Base-by-base conservation (phyloP, 1,140 invertebrate species). In the Orchesella cincta region DNA sequence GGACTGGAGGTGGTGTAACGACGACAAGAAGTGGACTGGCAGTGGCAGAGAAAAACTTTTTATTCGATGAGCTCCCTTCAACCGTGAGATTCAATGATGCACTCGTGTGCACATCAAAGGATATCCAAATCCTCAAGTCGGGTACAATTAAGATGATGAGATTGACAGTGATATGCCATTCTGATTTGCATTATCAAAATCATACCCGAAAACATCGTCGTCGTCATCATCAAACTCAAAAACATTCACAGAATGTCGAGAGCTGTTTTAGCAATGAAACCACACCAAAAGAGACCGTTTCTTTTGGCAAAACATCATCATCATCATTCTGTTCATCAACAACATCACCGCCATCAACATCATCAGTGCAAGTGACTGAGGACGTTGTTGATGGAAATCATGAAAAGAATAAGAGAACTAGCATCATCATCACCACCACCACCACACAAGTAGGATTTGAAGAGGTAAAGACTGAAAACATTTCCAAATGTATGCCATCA, bases 91-190 rank as follows among this genome's bases (percentile, higher is more conserved):
- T 74, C 18, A 77, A 76, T 79, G 78, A 79, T 57, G 28, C 57
- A 70, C 75, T 77, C 74, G 57, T n/a, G 8, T 79, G 78, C 71
- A 76, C 75, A 74, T 76, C 78, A 79, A 79, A 79, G 57, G 52
- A 76, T 39, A 23, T 79, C 20, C n/a, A 75, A 77, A 79, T 79
- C 23, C 78, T 80, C 76, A 78, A 74, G 73, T 78, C 71, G 64
- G 76, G 35, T 72, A 73, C 79, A 77, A 80, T 80, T 80, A 80
- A 80, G 70, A 77, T 73, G 79, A 77, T 80, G 73, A 74, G 74
- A 74, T 76, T 80, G 77, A 80, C 79, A 36, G 75, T 80, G 74
- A 77, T 80, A 75, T 77, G 39, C 36, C 26, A 28, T 67, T 57
- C 57, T 31, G 52, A 78, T 28, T 46, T 67, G 26, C 71, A 39